Evolutionary conservation across 2,888 invertebrate genomes (phyloP).

Genomic region (Phaedon cochleariae): DNA sequence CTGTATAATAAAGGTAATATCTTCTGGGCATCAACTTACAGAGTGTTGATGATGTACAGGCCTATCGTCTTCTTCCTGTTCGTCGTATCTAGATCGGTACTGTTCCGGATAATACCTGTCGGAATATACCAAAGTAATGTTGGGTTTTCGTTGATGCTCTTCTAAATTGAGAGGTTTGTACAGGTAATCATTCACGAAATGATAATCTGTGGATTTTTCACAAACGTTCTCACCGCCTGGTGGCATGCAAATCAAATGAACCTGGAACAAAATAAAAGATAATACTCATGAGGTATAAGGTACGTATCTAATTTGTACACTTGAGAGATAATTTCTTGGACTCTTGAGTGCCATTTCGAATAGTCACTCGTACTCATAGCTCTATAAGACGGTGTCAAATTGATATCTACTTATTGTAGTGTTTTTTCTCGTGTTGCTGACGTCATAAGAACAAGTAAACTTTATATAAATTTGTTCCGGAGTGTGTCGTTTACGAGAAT

Average conservation of each 20-base stretch:
- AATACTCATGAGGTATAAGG: no score
- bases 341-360: no score
- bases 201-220: conserved; percentile 87
- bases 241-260: conserved; percentile 93
- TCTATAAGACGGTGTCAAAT: no score
- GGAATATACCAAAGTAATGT: conserved; percentile 79
- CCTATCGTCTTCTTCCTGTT: conserved; percentile 65
- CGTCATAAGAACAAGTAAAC: no score
- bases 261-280: conserved; percentile 69
- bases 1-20: no score
- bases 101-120: conserved; percentile 85
- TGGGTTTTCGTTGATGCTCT: conserved; percentile 82
- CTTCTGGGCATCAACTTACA: conserved; percentile 43
- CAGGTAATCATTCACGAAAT: conserved; percentile 91
- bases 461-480: no score
- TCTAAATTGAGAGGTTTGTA: conserved; percentile 88
- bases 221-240: conserved; percentile 89
- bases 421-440: no score
- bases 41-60: conserved; percentile 57
- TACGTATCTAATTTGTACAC: no score
- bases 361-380: no score
- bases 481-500: no score
- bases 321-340: no score
- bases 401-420: no score
- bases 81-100: conserved; percentile 71